These are phyloP conservation scores for Myripristis jacobus DNA, from an alignment of 2,797 vertebrate genomes.

Conservation along the genomic window DNA sequence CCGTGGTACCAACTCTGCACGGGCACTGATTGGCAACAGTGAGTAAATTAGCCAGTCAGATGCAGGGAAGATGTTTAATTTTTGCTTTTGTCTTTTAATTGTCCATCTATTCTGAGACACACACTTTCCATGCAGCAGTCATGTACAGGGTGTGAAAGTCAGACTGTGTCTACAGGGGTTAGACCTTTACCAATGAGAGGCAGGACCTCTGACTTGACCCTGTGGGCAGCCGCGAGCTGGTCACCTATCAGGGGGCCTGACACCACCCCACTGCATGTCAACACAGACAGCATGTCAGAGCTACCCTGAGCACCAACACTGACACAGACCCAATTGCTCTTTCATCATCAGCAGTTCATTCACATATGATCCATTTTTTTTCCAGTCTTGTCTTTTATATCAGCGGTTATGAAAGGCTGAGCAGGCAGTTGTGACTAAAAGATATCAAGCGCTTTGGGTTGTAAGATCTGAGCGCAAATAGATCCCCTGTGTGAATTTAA, in stretches of 20 bases:
- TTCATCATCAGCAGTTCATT: conserved; percentile 31
- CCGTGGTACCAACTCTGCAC: conserved; percentile 31
- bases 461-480: neutral
- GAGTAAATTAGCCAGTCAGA: conserved; percentile 66
- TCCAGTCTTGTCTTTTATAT: neutral
- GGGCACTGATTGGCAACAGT: conserved; percentile 42
- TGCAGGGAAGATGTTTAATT: conserved; percentile 46
- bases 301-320: neutral
- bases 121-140: conserved; percentile 66
- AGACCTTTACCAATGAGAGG: conserved; percentile 30
- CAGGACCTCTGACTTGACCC: conserved; percentile 55
- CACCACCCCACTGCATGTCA: conserved; percentile 29
- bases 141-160: conserved; percentile 68
- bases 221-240: conserved; percentile 18
- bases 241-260: conserved; percentile 38
- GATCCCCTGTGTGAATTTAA: neutral
- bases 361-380: neutral
- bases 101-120: conserved; percentile 42
- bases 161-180: conserved; percentile 44
- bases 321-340: conserved; percentile 22
- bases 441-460: neutral
- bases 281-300: neutral
- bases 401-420: neutral
- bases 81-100: conserved; percentile 68
- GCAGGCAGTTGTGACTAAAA: neutral